phyloP scores from a whole-genome alignment of 2,888 invertebrate species.

The Pachycephus smyrnensis region DNA sequence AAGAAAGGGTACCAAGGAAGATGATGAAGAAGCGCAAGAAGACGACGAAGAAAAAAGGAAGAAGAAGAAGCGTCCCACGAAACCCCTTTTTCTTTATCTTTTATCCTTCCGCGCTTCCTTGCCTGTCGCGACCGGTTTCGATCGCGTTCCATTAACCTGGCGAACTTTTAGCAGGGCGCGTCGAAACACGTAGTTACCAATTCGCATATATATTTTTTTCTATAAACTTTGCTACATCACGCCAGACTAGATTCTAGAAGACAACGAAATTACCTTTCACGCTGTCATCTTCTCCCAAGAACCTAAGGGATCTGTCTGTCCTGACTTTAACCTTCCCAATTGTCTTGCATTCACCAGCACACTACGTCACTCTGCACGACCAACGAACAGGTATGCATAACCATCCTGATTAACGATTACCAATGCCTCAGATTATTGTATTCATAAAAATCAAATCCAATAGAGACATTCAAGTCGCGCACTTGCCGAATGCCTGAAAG shows the following conservation, averaged over 20 bases:
- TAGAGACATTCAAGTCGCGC: background rate
- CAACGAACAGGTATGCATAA: background rate
- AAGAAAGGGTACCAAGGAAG: background rate
- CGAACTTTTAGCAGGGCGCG: constrained; percentile 28
- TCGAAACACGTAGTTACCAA: background rate
- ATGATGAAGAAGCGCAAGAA: background rate
- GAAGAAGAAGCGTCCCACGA: background rate
- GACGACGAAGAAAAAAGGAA: background rate
- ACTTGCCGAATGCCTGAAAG: background rate
- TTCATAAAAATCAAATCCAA: background rate
- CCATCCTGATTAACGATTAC: background rate
- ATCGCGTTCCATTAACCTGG: constrained; percentile 38
- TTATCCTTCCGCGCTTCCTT: background rate
- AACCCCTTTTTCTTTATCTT: background rate
- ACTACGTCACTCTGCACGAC: background rate
- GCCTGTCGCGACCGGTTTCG: constrained; percentile 38
- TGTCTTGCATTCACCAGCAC: background rate
- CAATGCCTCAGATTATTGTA: background rate
- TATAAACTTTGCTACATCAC: background rate
- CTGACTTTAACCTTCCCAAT: background rate
- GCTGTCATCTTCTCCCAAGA: background rate
- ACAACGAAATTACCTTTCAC: background rate
- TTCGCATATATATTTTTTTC: background rate
- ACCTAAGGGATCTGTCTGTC: background rate
- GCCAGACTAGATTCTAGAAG: background rate